These are phyloP conservation scores for Serripes groenlandicus DNA, from an alignment of 2,888 invertebrate genomes.

Conservation along the genomic window DNA sequence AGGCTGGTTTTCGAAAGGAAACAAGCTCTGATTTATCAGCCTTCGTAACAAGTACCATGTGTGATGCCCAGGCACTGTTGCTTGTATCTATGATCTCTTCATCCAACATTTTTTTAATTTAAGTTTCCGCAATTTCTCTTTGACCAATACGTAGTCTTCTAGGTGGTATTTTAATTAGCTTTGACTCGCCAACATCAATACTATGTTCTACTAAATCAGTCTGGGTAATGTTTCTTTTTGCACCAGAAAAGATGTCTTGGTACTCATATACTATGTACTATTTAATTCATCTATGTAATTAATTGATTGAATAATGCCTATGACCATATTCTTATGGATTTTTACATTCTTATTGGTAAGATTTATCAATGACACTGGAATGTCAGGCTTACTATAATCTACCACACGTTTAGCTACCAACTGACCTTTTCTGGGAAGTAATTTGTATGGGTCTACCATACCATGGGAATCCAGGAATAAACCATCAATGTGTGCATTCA, in stretches of 20 bases:
- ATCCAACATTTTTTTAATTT: too few species aligned
- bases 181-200: too few species aligned
- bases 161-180: too few species aligned
- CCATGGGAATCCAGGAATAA: background rate
- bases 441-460: slow-evolving; percentile 20
- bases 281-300: background rate
- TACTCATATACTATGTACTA: slow-evolving; percentile 29
- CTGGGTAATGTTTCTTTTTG: too few species aligned
- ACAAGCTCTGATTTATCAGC: slow-evolving; percentile 43
- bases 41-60: slow-evolving; percentile 45
- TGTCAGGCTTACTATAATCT: slow-evolving; percentile 5
- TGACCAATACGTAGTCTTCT: too few species aligned
- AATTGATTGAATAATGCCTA: slow-evolving; percentile 24
- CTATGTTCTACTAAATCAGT: too few species aligned
- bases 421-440: slow-evolving; percentile 23
- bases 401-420: slow-evolving; percentile 28
- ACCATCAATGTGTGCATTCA: slow-evolving; percentile 25
- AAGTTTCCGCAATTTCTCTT: too few species aligned
- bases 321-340: slow-evolving; percentile 15
- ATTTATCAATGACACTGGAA: slow-evolving; percentile 36
- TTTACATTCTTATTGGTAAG: slow-evolving; percentile 29
- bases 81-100: too few species aligned
- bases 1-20: too few species aligned
- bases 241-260: slow-evolving; percentile 31
- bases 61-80: slow-evolving; percentile 56